phyloP scores from a whole-genome alignment of 2,888 invertebrate species.

The Harpalus rufipes region DNA sequence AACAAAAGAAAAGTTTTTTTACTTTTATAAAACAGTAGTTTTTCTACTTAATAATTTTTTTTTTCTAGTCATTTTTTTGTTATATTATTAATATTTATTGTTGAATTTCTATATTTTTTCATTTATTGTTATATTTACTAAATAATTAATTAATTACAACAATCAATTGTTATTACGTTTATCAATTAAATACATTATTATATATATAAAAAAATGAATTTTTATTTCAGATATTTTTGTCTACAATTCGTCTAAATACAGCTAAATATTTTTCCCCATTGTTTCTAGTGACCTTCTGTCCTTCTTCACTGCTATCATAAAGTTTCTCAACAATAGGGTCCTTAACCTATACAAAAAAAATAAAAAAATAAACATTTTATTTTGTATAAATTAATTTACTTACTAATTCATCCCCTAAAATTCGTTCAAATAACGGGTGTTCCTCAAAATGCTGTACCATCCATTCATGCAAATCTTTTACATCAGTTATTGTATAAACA shows the following conservation, averaged over 20 bases:
- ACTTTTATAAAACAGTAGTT: conserved; percentile 7
- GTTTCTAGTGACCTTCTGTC: conserved; percentile 97
- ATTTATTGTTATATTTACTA: too few relatives aligned
- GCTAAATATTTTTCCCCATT: conserved; percentile 96
- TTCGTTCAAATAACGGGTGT: conserved; percentile 92
- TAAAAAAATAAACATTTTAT: conserved; percentile 72
- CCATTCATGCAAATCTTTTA: conserved; percentile 97
- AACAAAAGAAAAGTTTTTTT: neutral
- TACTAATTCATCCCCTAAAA: conserved; percentile 88
- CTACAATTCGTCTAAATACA: conserved; percentile 86
- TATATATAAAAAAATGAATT: conserved; percentile 66
- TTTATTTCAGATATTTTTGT: conserved; percentile 74
- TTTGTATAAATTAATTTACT: conserved; percentile 69
- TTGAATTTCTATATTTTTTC: too few relatives aligned
- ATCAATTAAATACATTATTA: conserved; percentile 15
- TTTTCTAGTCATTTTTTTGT: too few relatives aligned
- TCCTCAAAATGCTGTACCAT: conserved; percentile 94
- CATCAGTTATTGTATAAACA: conserved; percentile 98
- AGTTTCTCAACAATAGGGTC: conserved; percentile 95
- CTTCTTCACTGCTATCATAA: conserved; percentile 97
- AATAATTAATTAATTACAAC: too few relatives aligned
- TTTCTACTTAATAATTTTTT: too few relatives aligned
- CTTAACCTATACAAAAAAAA: conserved; percentile 79
- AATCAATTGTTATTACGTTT: too few relatives aligned
- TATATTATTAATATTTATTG: too few relatives aligned